Evolutionary conservation across 2,888 invertebrate genomes (phyloP).

Genomic region (Lasioglossum morio): DNA sequence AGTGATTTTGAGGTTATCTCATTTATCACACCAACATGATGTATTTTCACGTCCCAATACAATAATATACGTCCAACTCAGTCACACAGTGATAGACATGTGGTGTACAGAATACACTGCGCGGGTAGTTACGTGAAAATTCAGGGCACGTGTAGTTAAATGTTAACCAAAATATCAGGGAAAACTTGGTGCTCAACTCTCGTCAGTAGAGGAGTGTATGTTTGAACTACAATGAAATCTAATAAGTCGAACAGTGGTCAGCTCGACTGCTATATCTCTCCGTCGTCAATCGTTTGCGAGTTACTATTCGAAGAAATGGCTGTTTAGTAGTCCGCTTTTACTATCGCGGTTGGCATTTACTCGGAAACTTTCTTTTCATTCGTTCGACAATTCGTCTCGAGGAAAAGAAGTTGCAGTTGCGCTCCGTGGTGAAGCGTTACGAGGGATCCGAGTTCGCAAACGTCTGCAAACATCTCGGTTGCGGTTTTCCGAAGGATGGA

Average conservation of each 20-base stretch:
- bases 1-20: too few species aligned
- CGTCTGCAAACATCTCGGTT: conserved; percentile 50
- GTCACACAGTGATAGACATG: too few species aligned
- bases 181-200: too few species aligned
- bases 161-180: too few species aligned
- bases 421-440: conserved; percentile 52
- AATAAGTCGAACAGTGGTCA: background rate
- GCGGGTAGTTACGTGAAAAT: too few species aligned
- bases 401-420: conserved; percentile 41
- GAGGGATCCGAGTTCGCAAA: conserved; percentile 48
- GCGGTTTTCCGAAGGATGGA: conserved; percentile 32
- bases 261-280: background rate
- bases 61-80: too few species aligned
- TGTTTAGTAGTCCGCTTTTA: conserved; percentile 16
- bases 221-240: background rate
- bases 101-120: too few species aligned
- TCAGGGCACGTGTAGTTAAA: too few species aligned
- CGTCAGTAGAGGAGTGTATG: background rate
- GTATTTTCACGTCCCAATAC: too few species aligned
- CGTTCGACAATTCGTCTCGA: conserved; percentile 45
- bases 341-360: conserved; percentile 4
- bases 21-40: too few species aligned
- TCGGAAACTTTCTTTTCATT: conserved; percentile 30
- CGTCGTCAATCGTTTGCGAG: background rate
- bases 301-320: background rate